A percentile compares a stretch with the other conserved stretches of the same genome.
Conservation (phyloP, 2,888 invertebrate genomes). For the Hypena proboscidalis region DNA sequence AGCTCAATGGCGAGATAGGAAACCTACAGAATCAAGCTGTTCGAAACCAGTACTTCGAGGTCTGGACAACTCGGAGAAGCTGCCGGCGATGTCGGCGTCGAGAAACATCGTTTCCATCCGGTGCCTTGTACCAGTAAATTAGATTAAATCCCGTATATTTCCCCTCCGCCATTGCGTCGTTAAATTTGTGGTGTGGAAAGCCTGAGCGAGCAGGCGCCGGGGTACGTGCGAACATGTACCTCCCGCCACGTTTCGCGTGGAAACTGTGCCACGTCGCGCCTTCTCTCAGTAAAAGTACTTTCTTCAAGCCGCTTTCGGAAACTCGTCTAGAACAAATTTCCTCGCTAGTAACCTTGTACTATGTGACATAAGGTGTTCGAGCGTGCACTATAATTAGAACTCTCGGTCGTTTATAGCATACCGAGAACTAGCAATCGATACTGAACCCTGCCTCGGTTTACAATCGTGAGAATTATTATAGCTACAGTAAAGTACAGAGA, state of each 20-base stretch:
- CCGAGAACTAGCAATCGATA: slow-evolving; percentile 66
- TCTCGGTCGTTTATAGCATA: slow-evolving; percentile 59
- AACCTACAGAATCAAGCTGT: no score
- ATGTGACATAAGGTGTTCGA: slow-evolving; percentile 75
- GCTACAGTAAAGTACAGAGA: slow-evolving; percentile 23
- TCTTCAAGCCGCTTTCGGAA: slow-evolving; percentile 83
- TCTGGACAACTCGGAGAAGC: slow-evolving; percentile 59
- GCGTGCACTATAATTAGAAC: slow-evolving; percentile 72
- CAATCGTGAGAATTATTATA: slow-evolving; percentile 49
- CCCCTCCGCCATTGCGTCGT: slow-evolving; percentile 51
- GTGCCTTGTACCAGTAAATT: slow-evolving; percentile 51
- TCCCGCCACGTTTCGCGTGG: slow-evolving; percentile 62
- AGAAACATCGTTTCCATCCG: slow-evolving; percentile 52
- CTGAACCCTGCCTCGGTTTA: slow-evolving; percentile 42
- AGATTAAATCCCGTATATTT: slow-evolving; percentile 55
- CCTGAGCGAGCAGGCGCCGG: slow-evolving; percentile 52
- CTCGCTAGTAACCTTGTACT: slow-evolving; percentile 76
- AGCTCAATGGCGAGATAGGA: no score
- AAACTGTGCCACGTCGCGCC: slow-evolving; percentile 79
- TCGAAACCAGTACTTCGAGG: slow-evolving; percentile 13
- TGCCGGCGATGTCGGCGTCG: slow-evolving; percentile 28
- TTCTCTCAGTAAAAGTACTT: slow-evolving; percentile 83
- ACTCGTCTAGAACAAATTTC: slow-evolving; percentile 77
- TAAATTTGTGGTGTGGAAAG: slow-evolving; percentile 70
- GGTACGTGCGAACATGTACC: slow-evolving; percentile 38